Evolutionary conservation across 1,140 invertebrate species (phyloP), one percentile per base, ranked within the genome.

Genomic region (Aphidius gifuensis): DNA sequence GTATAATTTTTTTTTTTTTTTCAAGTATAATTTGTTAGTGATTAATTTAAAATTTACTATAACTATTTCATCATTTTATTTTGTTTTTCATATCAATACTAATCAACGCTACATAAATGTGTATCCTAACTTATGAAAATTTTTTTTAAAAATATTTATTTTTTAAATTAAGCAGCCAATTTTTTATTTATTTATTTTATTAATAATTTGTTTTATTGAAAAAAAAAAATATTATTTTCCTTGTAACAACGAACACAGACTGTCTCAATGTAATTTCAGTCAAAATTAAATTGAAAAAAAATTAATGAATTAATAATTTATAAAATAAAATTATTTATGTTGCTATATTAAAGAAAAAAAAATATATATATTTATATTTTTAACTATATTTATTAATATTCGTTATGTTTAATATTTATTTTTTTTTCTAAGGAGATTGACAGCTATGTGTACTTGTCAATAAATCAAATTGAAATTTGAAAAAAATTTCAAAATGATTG

Each of bases 161-260:
- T 69, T 70, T 76, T 76, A 72, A 77, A 74, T 79, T 78, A 74
- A 79, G 72, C 69, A 78, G 74, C 73, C 77, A 74, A 75, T 16
- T 44, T 45, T 49, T 40, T 7, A 11, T 21, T 40, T 5, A 23
- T 50, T 50, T 49, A 16, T 53, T 44, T 42, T 6, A 23, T 50
- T 38, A 47, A 53, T 53, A 39, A 21, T 40, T 40, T 62, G 43
- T 55, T 39, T 40, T 55, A 32, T 1, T 32, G 4, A 32, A 32
- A 32, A 32, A 23, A 23, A 23, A 32, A 32, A 32, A 3, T 32
- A 32, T 32, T 32, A 32, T 32, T 32, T 32, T 32, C 23, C 2
- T 32, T 32, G 23, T 32, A 32, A 32, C 23, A 32, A 32, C 2
- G 23, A 32, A 32, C 23, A 32, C 23, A 32, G 23, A 32, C 23